These are phyloP conservation scores for Otocyon megalotis DNA, from an alignment of 2,113 vertebrate genomes.

Conservation along the genomic window DNA sequence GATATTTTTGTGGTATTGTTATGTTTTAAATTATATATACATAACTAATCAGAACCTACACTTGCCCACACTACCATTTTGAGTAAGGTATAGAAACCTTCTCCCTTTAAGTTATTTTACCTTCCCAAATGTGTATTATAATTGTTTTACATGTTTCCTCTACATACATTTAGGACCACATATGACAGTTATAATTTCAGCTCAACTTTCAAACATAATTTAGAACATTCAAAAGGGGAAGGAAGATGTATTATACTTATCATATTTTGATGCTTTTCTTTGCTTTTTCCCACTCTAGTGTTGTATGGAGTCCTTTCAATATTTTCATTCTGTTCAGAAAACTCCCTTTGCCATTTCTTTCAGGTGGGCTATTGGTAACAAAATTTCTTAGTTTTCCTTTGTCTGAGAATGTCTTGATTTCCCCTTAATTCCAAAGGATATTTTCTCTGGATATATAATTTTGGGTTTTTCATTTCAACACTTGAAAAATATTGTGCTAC, in stretches of 20 bases:
- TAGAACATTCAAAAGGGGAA: neutral
- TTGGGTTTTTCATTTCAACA: neutral
- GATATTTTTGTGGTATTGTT: neutral
- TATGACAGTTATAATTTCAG: neutral
- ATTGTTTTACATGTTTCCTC: neutral
- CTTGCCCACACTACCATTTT: neutral
- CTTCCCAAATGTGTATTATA: neutral
- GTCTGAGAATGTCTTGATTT: neutral
- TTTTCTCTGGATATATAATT: neutral
- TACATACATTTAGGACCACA: neutral
- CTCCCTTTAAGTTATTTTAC: neutral
- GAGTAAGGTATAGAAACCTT: neutral
- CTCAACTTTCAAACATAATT: neutral
- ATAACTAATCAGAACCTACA: too few species aligned
- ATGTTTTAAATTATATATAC: neutral
- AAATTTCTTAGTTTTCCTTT: neutral
- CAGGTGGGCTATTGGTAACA: neutral
- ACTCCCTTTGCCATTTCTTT: neutral
- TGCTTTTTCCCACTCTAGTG: neutral
- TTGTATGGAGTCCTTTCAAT: neutral
- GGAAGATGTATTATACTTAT: neutral
- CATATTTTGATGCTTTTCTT: neutral
- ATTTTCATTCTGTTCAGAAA: neutral
- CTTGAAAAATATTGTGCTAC: neutral
- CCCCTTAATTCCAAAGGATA: neutral